These are phyloP conservation scores for Nerophis lumbriciformis DNA, from an alignment of 2,113 vertebrate genomes.

Conservation along the genomic window DNA sequence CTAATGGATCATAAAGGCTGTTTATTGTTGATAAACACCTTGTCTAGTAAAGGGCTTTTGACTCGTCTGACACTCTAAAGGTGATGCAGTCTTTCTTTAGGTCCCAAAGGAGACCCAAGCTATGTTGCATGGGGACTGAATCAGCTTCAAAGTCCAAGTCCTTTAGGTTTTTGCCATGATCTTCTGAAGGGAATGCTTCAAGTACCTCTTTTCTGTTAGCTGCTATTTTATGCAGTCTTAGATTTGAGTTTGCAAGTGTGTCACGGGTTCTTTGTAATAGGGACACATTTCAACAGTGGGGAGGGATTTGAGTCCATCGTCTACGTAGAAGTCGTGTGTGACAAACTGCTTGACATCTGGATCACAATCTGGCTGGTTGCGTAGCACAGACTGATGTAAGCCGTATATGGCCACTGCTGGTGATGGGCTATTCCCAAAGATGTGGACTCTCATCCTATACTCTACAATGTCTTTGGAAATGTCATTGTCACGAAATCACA, in stretches of 20 bases:
- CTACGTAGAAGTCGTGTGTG: neutral
- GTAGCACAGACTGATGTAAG: neutral
- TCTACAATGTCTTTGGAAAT: neutral
- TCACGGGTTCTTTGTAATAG: neutral
- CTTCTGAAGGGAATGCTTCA: neutral
- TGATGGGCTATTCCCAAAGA: neutral
- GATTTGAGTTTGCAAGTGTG: neutral
- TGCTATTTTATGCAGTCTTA: constrained; percentile 3
- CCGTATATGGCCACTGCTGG: neutral
- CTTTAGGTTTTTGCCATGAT: too few relatives aligned
- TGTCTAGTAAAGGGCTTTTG: neutral
- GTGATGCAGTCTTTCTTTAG: neutral
- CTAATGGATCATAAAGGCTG: neutral
- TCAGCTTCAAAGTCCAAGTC: too few relatives aligned
- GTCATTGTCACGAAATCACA: neutral
- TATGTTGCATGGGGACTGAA: too few relatives aligned
- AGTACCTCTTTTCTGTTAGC: neutral
- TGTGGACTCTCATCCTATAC: neutral
- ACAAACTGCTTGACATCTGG: neutral
- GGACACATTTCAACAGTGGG: neutral
- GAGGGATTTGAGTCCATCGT: neutral
- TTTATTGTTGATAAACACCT: neutral
- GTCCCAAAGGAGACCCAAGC: too few relatives aligned
- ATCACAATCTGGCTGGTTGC: neutral
- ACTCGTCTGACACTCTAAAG: neutral